Evolutionary conservation across 2,797 vertebrate species (phyloP), one percentile per base, ranked within the genome.

Genomic region (Eptatretus atami): DNA sequence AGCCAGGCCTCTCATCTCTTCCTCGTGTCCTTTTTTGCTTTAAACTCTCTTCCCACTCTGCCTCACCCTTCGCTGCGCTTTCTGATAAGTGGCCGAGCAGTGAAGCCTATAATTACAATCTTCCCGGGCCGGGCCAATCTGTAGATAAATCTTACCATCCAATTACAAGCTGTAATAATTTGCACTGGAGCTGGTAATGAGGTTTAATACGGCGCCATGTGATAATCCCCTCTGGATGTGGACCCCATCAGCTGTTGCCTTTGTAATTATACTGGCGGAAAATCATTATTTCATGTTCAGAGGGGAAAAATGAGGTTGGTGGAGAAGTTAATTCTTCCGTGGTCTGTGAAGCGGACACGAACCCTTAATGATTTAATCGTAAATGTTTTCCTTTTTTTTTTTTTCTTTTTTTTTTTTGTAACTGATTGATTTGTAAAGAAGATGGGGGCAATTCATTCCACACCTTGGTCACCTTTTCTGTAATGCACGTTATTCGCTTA

Each of bases 301-400:
- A 61, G 57, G 15, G 57, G 57, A 44, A 44, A 44, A 44, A 79
- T 84, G 83, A 86, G 86, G 84, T 81, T 83, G 81, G 78, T 84
- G 83, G 80, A 82, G 82, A 82, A 86, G 83, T 86, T 86, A 84
- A 86, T 86, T 86, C 84, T 82, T 84, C 81, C 79, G 80, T 81
- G 81, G 82, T 84, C 82, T 86, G 82, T 82, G 82, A 84, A 86
- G 83, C 82, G 73, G 83, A 85, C 81, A 86, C 82, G 84, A 84
- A 80, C 88, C 83, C 95, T 94, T 95, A 96, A 96, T 94, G 88
- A 96, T 96, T 94, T 96, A 95, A 96, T 96, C 93, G 95, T 86
- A 87, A 85, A 92, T 94, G 88, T 95, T 93, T 95, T 83, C 81
- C 83, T 92, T 94, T 88, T 84, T 44, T 44, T 44, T 44, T 44